A percentile compares a stretch with the other conserved stretches of the same genome.
Conservation (phyloP, 2,888 invertebrate genomes). For the Lymantria dispar region DNA sequence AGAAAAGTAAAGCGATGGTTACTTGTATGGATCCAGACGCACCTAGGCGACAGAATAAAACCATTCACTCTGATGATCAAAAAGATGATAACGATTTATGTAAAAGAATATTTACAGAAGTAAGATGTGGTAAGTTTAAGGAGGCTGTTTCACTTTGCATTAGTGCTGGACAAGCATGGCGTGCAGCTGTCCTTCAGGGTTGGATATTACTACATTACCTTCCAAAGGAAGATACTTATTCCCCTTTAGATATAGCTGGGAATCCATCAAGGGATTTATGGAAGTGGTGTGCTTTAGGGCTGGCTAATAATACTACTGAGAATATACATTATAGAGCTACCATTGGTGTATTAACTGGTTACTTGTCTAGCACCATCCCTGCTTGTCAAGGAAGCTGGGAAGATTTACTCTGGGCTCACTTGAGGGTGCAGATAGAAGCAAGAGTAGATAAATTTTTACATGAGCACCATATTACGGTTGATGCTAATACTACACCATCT, state of each 20-base stretch:
- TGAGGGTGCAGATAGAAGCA: slow-evolving; percentile 91
- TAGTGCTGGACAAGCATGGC: slow-evolving; percentile 95
- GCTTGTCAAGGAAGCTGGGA: slow-evolving; percentile 92
- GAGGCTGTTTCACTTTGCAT: slow-evolving; percentile 92
- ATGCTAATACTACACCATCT: slow-evolving; percentile 65
- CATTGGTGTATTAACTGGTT: slow-evolving; percentile 91
- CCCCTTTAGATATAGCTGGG: slow-evolving; percentile 86
- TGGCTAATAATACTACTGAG: slow-evolving; percentile 79
- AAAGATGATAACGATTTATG: slow-evolving; percentile 86
- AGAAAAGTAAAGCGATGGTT: slow-evolving; percentile 76
- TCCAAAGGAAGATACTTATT: slow-evolving; percentile 82
- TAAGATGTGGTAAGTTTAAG: slow-evolving; percentile 93
- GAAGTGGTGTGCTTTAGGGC: slow-evolving; percentile 88
- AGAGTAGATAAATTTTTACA: slow-evolving; percentile 87
- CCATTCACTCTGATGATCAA: slow-evolving; percentile 92
- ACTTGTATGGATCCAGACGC: slow-evolving; percentile 95
- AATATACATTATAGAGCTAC: slow-evolving; percentile 84
- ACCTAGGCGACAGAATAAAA: slow-evolving; percentile 88
- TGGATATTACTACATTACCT: slow-evolving; percentile 95
- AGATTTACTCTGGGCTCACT: slow-evolving; percentile 94
- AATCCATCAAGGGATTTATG: slow-evolving; percentile 91
- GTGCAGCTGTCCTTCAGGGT: slow-evolving; percentile 94
- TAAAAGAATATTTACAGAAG: slow-evolving; percentile 86
- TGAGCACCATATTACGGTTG: slow-evolving; percentile 72
- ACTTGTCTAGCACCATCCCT: slow-evolving; percentile 88